Evolutionary conservation across 1,140 invertebrate genomes (phyloP), one percentile per base, ranked within the genome.

Genomic region (Dermatophagoides farinae): DNA sequence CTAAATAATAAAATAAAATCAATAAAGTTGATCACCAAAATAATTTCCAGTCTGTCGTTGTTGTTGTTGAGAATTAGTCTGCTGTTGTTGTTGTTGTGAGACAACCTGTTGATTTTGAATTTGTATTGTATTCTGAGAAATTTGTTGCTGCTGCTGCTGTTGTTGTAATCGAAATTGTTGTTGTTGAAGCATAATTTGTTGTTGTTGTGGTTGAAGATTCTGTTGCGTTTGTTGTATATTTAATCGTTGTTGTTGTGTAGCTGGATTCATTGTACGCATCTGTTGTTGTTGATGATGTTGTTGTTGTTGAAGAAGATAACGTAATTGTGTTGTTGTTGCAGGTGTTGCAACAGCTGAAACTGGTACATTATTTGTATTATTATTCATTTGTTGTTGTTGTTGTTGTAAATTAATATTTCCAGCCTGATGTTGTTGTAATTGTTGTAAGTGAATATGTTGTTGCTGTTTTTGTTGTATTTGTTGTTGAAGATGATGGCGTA

Each of bases 381-480:
- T 31, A 16, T 43, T 14, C 12, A 43, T 16, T 2, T 22, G 50
- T 16, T 52, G 20, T 39, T 52, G 50, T 12, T 52, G 50, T 16
- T 25, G 11, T 52, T 52, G 50, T 4, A 20, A 9, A 47, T 20
- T 23, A 6, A 23, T 23, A 18, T 47, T 18, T 23, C 22, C 18
- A 18, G n/a, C 18, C 8, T 18, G 46, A 47, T 20, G n/a, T 9
- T 20, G n/a, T 9, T 47, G 46, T 47, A 18, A 18, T 23, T 18
- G 18, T 47, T 47, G 46, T 20, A 47, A 23, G 1, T 20, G n/a
- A 20, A 47, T 47, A 18, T 47, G 46, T 6, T 18, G 46, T 8
- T 47, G 46, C 9, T 47, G 53, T 61, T 57, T 12, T 39, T 52
- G 50, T 44, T 41, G 62, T n/a, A 31, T n/a, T 49, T 64, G 60